A percentile compares a stretch with the other conserved stretches of the same genome.
These are phyloP conservation scores for Oncorhynchus clarkii DNA, from an alignment of 2,113 vertebrate genomes.

Conservation along the genomic window DNA sequence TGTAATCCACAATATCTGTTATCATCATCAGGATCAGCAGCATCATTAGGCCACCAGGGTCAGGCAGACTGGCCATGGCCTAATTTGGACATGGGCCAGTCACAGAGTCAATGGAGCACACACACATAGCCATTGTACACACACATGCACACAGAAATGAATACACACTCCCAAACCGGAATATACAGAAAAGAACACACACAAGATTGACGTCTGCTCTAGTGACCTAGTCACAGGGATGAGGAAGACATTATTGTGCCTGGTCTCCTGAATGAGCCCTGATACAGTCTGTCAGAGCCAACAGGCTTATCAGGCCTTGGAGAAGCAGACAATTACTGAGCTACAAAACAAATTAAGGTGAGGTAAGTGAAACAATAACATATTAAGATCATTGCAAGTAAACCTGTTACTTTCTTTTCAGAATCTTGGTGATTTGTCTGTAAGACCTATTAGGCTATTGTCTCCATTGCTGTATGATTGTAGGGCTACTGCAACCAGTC, in stretches of 20 bases:
- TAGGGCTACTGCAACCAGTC: too few species aligned
- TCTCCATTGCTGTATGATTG: too few species aligned
- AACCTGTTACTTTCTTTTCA: too few species aligned
- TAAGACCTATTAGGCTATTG: too few species aligned
- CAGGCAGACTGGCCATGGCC: constrained; percentile 41
- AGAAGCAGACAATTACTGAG: too few species aligned
- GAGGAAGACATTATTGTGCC: constrained; percentile 2
- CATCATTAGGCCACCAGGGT: constrained; percentile 29
- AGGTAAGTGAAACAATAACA: too few species aligned
- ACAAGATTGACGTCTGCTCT: background rate
- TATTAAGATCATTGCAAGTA: too few species aligned
- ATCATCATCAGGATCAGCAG: constrained; percentile 22
- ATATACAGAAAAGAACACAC: background rate
- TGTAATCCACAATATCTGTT: background rate
- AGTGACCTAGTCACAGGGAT: background rate
- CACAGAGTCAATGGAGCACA: background rate
- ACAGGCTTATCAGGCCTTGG: too few species aligned
- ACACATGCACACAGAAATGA: background rate
- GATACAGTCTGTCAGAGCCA: too few species aligned
- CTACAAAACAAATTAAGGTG: too few species aligned
- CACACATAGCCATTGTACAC: background rate
- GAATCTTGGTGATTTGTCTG: too few species aligned
- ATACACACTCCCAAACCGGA: background rate
- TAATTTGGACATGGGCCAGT: constrained; percentile 7
- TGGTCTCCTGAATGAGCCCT: background rate